phyloP scores from a whole-genome alignment of 2,888 invertebrate genomes.

The Meiosimyza decipiens region DNA sequence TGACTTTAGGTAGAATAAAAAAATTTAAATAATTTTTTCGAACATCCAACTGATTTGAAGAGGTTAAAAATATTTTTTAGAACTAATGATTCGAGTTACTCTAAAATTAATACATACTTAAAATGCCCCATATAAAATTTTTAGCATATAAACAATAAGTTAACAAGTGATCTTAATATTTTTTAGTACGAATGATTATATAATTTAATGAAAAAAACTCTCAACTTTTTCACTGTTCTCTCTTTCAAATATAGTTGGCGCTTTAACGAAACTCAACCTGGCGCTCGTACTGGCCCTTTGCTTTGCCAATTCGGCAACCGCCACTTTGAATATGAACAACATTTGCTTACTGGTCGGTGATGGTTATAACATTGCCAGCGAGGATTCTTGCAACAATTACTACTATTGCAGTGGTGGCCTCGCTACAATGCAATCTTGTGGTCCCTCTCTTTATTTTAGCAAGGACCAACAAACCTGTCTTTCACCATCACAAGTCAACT shows the following conservation, averaged over 20 bases:
- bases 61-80: too few species aligned
- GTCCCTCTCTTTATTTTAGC: slow-evolving; percentile 43
- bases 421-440: slow-evolving; percentile 43
- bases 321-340: slow-evolving; percentile 44
- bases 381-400: slow-evolving; percentile 45
- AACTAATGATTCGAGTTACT: too few species aligned
- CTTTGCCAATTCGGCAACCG: slow-evolving; percentile 19
- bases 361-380: slow-evolving; percentile 45
- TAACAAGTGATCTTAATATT: too few species aligned
- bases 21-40: too few species aligned
- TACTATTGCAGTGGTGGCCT: slow-evolving; percentile 46
- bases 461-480: slow-evolving; percentile 49
- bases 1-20: too few species aligned
- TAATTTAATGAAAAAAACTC: neutral
- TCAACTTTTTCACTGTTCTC: neutral
- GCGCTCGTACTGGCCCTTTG: slow-evolving; percentile 25
- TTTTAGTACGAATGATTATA: too few species aligned
- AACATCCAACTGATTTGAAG: too few species aligned
- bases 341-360: slow-evolving; percentile 48
- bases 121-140: too few species aligned
- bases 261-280: neutral
- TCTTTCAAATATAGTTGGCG: slow-evolving; percentile 15
- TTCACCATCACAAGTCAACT: slow-evolving; percentile 36
- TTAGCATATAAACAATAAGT: too few species aligned
- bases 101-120: too few species aligned